A percentile compares a stretch with the other conserved stretches of the same genome.
Conservation (phyloP, 2,797 vertebrate species). For the Hirundo rustica region DNA sequence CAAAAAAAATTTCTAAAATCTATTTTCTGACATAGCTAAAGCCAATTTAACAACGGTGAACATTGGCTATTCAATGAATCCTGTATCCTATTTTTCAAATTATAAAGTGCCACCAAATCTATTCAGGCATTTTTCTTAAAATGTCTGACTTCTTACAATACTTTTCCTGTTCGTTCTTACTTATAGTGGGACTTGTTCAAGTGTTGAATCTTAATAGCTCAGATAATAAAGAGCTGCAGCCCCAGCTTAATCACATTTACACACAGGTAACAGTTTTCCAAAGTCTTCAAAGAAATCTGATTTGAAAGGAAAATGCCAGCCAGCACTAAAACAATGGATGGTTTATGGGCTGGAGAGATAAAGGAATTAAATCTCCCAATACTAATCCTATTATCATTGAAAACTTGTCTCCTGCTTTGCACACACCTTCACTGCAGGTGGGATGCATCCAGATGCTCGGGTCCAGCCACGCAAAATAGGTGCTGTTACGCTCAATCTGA, state of each 20-base stretch:
- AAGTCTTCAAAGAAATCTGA: neutral
- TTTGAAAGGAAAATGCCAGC: neutral
- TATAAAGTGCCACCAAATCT: neutral
- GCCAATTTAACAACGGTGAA: neutral
- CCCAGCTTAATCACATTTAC: neutral
- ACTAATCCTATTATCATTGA: neutral
- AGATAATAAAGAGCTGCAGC: neutral
- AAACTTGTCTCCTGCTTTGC: neutral
- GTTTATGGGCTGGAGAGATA: neutral
- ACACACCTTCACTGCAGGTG: neutral
- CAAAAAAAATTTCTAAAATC: neutral
- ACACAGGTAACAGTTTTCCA: neutral
- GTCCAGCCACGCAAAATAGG: neutral
- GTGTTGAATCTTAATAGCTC: neutral
- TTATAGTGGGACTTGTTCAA: neutral
- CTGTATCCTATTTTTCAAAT: neutral
- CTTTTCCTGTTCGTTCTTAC: neutral
- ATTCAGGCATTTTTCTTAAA: neutral
- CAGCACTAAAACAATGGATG: neutral
- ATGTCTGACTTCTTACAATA: neutral
- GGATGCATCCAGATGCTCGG: neutral
- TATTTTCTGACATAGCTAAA: slow-evolving; percentile 3
- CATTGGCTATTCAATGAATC: neutral
- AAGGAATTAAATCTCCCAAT: neutral
- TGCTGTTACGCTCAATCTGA: neutral